phyloP scores from a whole-genome alignment of 2,888 invertebrate species.

The Dicranocentrus wangi region DNA sequence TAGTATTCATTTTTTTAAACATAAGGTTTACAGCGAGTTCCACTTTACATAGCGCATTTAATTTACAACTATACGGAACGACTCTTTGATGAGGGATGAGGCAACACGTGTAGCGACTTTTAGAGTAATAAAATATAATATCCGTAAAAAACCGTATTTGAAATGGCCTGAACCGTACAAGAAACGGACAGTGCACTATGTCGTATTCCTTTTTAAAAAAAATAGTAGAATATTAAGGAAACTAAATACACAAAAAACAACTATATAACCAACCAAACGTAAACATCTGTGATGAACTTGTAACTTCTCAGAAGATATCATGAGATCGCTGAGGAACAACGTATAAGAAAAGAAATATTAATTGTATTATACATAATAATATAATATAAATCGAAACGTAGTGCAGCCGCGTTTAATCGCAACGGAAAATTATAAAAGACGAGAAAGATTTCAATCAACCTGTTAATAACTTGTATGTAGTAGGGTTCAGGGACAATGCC shows the following conservation, averaged over 20 bases:
- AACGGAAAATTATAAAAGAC: conserved; percentile 65
- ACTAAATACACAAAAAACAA: conserved; percentile 45
- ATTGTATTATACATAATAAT: conserved; percentile 44
- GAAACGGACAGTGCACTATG: conserved; percentile 40
- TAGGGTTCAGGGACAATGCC: conserved; percentile 51
- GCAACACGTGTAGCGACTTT: too few species aligned
- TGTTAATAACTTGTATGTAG: conserved; percentile 57
- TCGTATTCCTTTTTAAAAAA: conserved; percentile 37
- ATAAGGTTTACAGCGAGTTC: too few species aligned
- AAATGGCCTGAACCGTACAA: conserved; percentile 28
- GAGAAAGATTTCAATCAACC: conserved; percentile 63
- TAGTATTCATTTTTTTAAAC: too few species aligned
- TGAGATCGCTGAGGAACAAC: conserved; percentile 63
- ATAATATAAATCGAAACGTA: conserved; percentile 41
- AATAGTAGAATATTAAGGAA: conserved; percentile 28
- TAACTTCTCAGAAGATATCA: conserved; percentile 63
- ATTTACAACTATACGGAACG: too few species aligned
- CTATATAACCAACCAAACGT: conserved; percentile 57
- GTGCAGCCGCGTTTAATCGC: conserved; percentile 59
- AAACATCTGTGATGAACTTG: conserved; percentile 68
- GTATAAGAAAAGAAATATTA: conserved; percentile 54
- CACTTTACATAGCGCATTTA: too few species aligned
- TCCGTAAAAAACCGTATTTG: too few species aligned
- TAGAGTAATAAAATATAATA: too few species aligned
- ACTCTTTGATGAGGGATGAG: too few species aligned